Conservation (phyloP, 2,113 vertebrate genomes). For the Epinephelus cyanopodus region DNA sequence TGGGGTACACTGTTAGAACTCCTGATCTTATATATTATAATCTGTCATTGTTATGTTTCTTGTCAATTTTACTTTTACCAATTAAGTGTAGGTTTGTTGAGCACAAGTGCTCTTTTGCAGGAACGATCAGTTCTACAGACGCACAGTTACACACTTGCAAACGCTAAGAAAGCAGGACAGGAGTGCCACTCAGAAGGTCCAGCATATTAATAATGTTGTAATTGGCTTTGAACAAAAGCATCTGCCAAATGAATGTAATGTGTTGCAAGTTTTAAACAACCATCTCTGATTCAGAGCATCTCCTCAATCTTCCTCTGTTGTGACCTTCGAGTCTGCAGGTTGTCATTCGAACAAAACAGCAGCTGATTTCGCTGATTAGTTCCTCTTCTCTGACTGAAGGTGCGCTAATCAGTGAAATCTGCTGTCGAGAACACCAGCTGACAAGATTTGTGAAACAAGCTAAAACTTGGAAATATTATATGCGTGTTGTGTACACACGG, state of each 20-base stretch:
- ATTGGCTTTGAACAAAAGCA: neutral
- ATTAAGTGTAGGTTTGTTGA: neutral
- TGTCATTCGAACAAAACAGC: conserved; percentile 3
- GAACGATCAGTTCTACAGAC: neutral
- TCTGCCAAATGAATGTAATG: neutral
- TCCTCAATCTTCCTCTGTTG: neutral
- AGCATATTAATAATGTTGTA: neutral
- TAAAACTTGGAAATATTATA: neutral
- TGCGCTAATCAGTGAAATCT: conserved; percentile 1
- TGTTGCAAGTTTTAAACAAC: neutral
- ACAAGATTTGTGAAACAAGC: neutral
- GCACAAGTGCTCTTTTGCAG: neutral
- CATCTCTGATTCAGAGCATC: neutral
- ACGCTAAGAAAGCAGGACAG: too few relatives aligned
- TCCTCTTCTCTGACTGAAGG: neutral
- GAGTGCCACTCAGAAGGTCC: neutral
- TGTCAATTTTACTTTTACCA: neutral
- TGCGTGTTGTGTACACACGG: neutral
- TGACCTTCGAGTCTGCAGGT: neutral
- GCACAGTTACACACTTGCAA: too few relatives aligned
- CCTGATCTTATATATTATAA: neutral
- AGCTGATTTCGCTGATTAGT: conserved; percentile 14
- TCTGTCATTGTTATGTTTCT: neutral
- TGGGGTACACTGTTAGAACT: too few relatives aligned
- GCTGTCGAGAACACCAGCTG: neutral